phyloP scores from a whole-genome alignment of 1,140 invertebrate genomes.

The Mercenaria mercenaria region DNA sequence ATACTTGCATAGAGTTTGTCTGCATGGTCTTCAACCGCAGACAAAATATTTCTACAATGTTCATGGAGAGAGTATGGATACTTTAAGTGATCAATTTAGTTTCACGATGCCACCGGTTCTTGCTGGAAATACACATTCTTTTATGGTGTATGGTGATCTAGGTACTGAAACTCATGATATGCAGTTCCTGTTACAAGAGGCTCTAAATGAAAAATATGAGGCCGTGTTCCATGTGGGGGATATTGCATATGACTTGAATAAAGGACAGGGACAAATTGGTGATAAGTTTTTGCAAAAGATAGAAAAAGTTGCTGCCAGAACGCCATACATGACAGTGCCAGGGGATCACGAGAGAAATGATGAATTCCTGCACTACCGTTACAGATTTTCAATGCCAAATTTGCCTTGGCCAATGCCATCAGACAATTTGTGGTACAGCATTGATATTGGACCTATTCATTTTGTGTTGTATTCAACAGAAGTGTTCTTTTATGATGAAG shows the following conservation, averaged over 20 bases:
- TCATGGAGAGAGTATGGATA: slow-evolving; percentile 62
- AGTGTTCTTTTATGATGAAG: slow-evolving; percentile 70
- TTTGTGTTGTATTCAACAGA: slow-evolving; percentile 82
- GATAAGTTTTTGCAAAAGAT: slow-evolving; percentile 84
- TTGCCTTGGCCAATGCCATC: slow-evolving; percentile 80
- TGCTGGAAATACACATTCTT: slow-evolving; percentile 64
- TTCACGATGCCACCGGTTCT: slow-evolving; percentile 71
- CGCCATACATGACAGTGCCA: slow-evolving; percentile 86
- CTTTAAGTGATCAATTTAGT: slow-evolving; percentile 71
- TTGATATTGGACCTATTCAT: slow-evolving; percentile 82
- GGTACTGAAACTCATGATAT: slow-evolving; percentile 94
- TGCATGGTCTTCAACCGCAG: slow-evolving; percentile 71
- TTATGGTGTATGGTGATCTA: slow-evolving; percentile 96
- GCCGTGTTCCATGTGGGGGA: slow-evolving; percentile 94
- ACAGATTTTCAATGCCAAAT: slow-evolving; percentile 85
- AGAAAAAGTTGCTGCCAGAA: slow-evolving; percentile 81
- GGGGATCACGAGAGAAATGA: slow-evolving; percentile 86
- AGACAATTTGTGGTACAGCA: slow-evolving; percentile 86
- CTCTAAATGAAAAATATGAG: slow-evolving; percentile 92
- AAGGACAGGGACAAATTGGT: slow-evolving; percentile 79
- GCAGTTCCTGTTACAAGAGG: slow-evolving; percentile 92
- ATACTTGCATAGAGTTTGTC: slow-evolving; percentile 75
- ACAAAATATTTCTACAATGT: slow-evolving; percentile 76
- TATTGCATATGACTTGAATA: slow-evolving; percentile 85
- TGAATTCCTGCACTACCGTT: slow-evolving; percentile 80